Evolutionary conservation across 2,113 vertebrate genomes (phyloP).

Genomic region (Chaetura pelagica): DNA sequence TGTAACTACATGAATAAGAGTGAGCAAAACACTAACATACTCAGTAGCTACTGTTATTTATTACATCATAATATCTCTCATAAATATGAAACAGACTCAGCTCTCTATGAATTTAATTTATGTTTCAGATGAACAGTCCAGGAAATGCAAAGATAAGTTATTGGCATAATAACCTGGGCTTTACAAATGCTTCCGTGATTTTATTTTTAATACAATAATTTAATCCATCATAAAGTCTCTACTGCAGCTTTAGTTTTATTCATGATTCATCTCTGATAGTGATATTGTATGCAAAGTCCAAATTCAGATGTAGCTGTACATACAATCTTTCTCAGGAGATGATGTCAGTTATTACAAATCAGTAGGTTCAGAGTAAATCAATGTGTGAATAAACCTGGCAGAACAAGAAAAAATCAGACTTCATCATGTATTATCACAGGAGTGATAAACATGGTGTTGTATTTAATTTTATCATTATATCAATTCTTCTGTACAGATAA

Average conservation of each 20-base stretch:
- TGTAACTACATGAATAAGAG: not conserved
- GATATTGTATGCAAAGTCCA: not conserved
- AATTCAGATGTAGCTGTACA: not conserved
- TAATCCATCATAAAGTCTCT: not conserved
- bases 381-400: not conserved
- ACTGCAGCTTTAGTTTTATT: not conserved
- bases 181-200: not conserved
- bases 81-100: not conserved
- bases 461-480: not conserved
- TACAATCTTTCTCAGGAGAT: not conserved
- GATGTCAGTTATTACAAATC: not conserved
- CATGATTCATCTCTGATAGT: not conserved
- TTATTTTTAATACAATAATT: conserved; percentile 14
- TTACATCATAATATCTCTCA: not conserved
- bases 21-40: not conserved
- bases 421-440: not conserved
- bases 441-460: not conserved
- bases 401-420: not conserved
- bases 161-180: not conserved
- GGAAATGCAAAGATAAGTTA: conserved; percentile 11
- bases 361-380: not conserved
- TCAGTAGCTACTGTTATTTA: conserved; percentile 5
- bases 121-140: conserved; percentile 8
- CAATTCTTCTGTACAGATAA: not conserved
- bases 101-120: conserved; percentile 6